Conservation (phyloP, 2,113 vertebrate species). For the Isurus oxyrinchus region DNA sequence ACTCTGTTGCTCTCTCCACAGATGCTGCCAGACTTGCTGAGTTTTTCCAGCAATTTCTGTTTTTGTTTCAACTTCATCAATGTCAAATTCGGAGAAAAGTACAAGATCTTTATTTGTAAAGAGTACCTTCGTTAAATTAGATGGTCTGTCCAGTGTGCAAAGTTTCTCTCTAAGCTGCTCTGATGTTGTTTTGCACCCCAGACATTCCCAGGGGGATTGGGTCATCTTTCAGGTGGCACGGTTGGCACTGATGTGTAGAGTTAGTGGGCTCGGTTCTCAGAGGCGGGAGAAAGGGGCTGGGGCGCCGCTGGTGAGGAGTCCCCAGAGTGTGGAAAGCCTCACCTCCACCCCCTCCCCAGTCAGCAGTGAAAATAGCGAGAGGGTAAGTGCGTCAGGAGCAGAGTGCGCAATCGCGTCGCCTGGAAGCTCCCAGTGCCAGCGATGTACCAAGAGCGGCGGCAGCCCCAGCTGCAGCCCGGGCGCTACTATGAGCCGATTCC, state of each 20-base stretch:
- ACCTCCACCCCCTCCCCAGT: not conserved
- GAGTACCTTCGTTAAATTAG: not conserved
- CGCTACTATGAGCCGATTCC: slow-evolving; percentile 55
- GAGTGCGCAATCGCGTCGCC: slow-evolving; percentile 13
- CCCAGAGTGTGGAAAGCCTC: not conserved
- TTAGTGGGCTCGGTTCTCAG: not conserved
- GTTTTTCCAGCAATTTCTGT: no score
- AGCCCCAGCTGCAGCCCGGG: slow-evolving; percentile 66
- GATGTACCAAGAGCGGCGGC: slow-evolving; percentile 51
- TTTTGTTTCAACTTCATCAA: not conserved
- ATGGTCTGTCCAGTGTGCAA: not conserved
- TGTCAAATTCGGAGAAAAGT: not conserved
- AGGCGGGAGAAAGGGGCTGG: no score
- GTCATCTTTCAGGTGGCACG: no score
- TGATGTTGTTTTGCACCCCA: no score
- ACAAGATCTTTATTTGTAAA: not conserved
- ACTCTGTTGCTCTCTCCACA: no score
- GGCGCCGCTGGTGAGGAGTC: no score
- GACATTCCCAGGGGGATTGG: not conserved
- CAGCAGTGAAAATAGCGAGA: not conserved
- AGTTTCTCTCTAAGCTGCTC: not conserved
- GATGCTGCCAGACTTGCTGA: no score
- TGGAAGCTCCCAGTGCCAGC: not conserved
- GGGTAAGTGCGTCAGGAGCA: not conserved
- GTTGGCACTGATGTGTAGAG: not conserved